A percentile compares a stretch with the other conserved stretches of the same genome.
These are phyloP conservation scores for Eupithecia centaureata DNA, from an alignment of 2,888 invertebrate species.

Conservation along the genomic window DNA sequence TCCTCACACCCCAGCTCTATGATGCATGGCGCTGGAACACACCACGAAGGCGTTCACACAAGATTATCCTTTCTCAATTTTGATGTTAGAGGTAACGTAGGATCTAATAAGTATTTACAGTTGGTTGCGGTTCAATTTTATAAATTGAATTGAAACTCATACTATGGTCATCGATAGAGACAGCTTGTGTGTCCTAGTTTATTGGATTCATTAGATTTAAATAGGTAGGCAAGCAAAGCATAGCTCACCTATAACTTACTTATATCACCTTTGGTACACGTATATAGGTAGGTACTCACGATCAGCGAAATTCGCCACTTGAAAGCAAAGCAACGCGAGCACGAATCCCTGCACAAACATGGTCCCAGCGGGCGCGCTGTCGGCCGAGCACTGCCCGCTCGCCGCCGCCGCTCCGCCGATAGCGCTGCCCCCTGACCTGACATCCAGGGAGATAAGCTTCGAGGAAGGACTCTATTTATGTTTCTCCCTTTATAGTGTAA, in stretches of 20 bases:
- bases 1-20: slow-evolving; percentile 73
- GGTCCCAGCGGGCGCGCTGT: background rate
- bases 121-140: too few relatives aligned
- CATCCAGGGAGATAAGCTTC: slow-evolving; percentile 36
- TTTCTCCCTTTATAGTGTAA: slow-evolving; percentile 15
- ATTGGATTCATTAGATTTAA: too few relatives aligned
- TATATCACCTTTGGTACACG: too few relatives aligned
- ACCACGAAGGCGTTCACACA: background rate
- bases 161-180: too few relatives aligned
- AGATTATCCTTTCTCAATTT: background rate
- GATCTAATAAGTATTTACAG: too few relatives aligned
- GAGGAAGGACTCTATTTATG: slow-evolving; percentile 25
- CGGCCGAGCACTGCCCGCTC: background rate
- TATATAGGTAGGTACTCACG: too few relatives aligned
- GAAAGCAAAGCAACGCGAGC: slow-evolving; percentile 50
- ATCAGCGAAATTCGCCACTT: slow-evolving; percentile 52
- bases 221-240: too few relatives aligned
- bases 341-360: slow-evolving; percentile 3
- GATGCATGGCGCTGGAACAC: slow-evolving; percentile 57
- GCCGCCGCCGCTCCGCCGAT: background rate
- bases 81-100: too few relatives aligned
- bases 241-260: background rate
- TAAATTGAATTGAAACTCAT: too few relatives aligned
- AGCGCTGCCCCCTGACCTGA: slow-evolving; percentile 23
- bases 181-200: too few relatives aligned